phyloP scores from a whole-genome alignment of 2,888 invertebrate species.

The Drosophila demipolita region DNA sequence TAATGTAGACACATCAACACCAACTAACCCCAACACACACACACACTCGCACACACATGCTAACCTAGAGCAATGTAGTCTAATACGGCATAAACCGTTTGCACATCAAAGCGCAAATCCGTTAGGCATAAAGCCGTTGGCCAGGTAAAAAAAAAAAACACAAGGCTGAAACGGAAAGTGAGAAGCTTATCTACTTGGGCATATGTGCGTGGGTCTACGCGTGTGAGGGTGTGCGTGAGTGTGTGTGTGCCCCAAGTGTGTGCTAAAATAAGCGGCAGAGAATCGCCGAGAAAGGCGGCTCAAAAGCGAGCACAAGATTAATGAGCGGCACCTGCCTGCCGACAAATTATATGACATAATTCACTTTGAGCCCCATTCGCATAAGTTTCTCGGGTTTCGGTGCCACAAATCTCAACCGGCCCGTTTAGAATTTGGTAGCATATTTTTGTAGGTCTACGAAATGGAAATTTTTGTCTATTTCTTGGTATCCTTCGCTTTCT shows the following conservation, averaged over 20 bases:
- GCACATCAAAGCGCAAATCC: constrained; percentile 77
- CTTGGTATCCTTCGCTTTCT: not conserved
- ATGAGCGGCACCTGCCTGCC: constrained; percentile 74
- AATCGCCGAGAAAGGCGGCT: constrained; percentile 39
- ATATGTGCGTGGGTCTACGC: constrained; percentile 3
- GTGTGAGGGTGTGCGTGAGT: not conserved
- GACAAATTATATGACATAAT: constrained; percentile 77
- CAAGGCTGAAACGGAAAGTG: constrained; percentile 33
- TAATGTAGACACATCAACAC: constrained; percentile 70
- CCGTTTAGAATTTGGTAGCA: not conserved
- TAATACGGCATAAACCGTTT: constrained; percentile 57
- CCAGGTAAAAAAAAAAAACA: constrained; percentile 11
- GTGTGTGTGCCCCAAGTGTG: constrained; percentile 41
- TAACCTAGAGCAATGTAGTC: not conserved
- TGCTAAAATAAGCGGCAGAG: constrained; percentile 50
- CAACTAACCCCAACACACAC: constrained; percentile 36
- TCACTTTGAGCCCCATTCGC: constrained; percentile 64
- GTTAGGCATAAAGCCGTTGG: constrained; percentile 65
- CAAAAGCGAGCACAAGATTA: constrained; percentile 68
- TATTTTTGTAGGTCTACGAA: not conserved
- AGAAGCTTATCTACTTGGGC: constrained; percentile 39
- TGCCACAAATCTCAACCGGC: constrained; percentile 21
- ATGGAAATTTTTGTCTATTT: not conserved
- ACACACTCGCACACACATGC: constrained; percentile 7
- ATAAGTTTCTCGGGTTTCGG: constrained; percentile 29